Evolutionary conservation across 2,113 vertebrate species (phyloP).

Genomic region (Paratilapia polleni): DNA sequence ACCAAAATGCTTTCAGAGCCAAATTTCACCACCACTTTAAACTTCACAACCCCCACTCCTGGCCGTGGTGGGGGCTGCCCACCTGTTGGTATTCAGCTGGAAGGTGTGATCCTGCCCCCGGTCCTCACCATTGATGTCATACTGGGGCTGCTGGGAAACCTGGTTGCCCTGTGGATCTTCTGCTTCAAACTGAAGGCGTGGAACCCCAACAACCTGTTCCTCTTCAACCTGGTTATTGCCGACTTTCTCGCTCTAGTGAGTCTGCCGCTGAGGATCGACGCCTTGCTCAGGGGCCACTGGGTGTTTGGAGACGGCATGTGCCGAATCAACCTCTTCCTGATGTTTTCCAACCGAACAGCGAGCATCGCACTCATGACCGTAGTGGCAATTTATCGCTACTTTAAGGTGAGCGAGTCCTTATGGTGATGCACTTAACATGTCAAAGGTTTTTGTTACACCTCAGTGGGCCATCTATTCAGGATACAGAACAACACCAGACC

Average conservation of each 20-base stretch:
- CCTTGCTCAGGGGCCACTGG: slow-evolving; percentile 73
- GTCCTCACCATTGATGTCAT: slow-evolving; percentile 75
- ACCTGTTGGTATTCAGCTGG: slow-evolving; percentile 67
- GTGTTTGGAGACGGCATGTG: slow-evolving; percentile 70
- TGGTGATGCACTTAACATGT: not conserved
- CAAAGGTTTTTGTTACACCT: not conserved
- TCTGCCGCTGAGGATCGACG: slow-evolving; percentile 78
- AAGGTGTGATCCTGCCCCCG: slow-evolving; percentile 67
- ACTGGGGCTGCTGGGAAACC: slow-evolving; percentile 76
- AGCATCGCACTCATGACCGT: slow-evolving; percentile 80
- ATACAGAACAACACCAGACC: not conserved
- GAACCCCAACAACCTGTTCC: slow-evolving; percentile 76
- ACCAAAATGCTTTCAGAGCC: slow-evolving; percentile 1
- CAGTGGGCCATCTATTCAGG: not conserved
- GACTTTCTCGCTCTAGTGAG: slow-evolving; percentile 78
- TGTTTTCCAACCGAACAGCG: slow-evolving; percentile 78
- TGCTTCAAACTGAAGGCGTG: slow-evolving; percentile 73
- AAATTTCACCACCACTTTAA: not conserved
- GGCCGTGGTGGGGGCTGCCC: slow-evolving; percentile 49
- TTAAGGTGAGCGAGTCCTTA: slow-evolving; percentile 62
- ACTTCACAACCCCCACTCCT: not conserved
- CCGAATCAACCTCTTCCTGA: slow-evolving; percentile 77
- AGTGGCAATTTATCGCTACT: slow-evolving; percentile 80
- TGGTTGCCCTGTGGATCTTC: slow-evolving; percentile 80
- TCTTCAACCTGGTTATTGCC: slow-evolving; percentile 79